A percentile compares a stretch with the other conserved stretches of the same genome.
These are phyloP conservation scores for Mylabris sibirica DNA, from an alignment of 2,888 invertebrate species.

Conservation along the genomic window DNA sequence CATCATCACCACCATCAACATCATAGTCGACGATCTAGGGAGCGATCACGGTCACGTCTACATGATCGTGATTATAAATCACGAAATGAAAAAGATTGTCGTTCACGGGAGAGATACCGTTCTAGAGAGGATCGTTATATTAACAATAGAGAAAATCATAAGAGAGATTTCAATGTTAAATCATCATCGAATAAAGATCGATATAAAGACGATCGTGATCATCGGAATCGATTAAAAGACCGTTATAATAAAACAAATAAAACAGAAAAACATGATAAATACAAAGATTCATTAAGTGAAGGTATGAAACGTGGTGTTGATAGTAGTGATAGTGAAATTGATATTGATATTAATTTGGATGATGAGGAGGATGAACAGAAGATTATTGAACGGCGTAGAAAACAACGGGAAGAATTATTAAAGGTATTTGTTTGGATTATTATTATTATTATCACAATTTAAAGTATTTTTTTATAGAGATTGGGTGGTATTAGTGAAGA, in stretches of 20 bases:
- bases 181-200: slow-evolving; percentile 43
- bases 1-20: slow-evolving; percentile 48
- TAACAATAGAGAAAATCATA: slow-evolving; percentile 49
- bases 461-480: slow-evolving; percentile 60
- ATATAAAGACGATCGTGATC: slow-evolving; percentile 50
- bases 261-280: slow-evolving; percentile 66
- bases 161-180: slow-evolving; percentile 36
- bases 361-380: slow-evolving; percentile 93
- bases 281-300: slow-evolving; percentile 79
- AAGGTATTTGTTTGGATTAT: slow-evolving; percentile 65
- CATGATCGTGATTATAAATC: slow-evolving; percentile 33
- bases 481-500: slow-evolving; percentile 68
- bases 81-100: slow-evolving; percentile 29
- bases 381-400: slow-evolving; percentile 87
- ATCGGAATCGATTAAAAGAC: slow-evolving; percentile 57
- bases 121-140: slow-evolving; percentile 52
- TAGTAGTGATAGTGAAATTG: slow-evolving; percentile 75
- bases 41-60: slow-evolving; percentile 38
- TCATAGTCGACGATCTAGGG: slow-evolving; percentile 50
- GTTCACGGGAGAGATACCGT: slow-evolving; percentile 54
- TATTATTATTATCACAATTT: background rate
- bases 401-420: slow-evolving; percentile 85
- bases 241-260: slow-evolving; percentile 53
- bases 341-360: slow-evolving; percentile 78
- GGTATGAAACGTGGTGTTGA: slow-evolving; percentile 76